Evolutionary conservation across 2,797 vertebrate species (phyloP), one percentile per base, ranked within the genome.

Genomic region (Chaenodraco wilsoni): DNA sequence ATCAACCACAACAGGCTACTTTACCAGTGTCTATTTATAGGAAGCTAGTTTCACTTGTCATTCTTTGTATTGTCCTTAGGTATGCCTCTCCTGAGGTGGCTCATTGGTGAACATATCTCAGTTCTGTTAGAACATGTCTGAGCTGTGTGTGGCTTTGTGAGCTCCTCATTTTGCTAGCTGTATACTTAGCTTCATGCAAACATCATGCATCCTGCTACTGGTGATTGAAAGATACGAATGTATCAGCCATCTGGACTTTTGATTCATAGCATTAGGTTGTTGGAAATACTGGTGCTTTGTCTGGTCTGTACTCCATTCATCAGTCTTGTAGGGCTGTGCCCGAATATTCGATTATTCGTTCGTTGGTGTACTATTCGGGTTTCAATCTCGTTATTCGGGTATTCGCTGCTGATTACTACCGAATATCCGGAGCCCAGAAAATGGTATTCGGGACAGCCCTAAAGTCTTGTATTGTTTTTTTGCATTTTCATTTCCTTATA

Each of bases 91-190:
- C 58, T 64, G 49, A 31, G 70, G 64, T 66, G 17, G 50, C 54
- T 63, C 21, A 13, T 49, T 37, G 54, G 58, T 49, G 4, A 27
- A 33, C 41, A 49, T 74, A 21, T 33, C 59, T 74, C 51, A 23
- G 65, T 51, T 76, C 31, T 87, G 89, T 90, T 89, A 85, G 68
- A 87, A 89, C 89, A 88, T 75, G 90, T 84, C 79, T n/a, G 2
- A 31, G 27, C 31, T 82, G 9, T 15, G 63, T n/a, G 45, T 17
- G 17, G 9, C n/a, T 16, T 11, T 45, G 23, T 3, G 58, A 78
- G 69, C 57, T 74, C 76, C 48, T 73, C 46, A 3, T 54, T 65
- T 63, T 64, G 60, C 61, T 67, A 49, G 55, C 12, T 51, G 14
- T 61, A 3, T 58, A 43, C 13, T 58, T 15, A 51, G 70, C 46